Evolutionary conservation across 2,888 invertebrate genomes (phyloP).

Genomic region (Cenopis cana): DNA sequence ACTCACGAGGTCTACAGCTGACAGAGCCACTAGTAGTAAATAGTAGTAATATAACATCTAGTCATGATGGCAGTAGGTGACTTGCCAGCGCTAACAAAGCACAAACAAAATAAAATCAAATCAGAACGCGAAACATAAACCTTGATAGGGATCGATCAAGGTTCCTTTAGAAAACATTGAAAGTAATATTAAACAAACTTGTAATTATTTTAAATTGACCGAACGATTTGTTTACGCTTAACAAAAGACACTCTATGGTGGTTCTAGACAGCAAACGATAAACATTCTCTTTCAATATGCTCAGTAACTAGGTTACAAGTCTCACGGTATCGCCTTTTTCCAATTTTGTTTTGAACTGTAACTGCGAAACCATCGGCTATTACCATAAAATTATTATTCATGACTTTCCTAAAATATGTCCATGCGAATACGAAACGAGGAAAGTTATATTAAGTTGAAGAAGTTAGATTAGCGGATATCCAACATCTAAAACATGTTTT

Average conservation of each 20-base stretch:
- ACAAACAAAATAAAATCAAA: no score
- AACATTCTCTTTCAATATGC: neutral
- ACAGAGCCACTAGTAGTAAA: no score
- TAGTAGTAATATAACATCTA: no score
- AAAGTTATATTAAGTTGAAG: conserved; percentile 75
- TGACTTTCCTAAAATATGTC: conserved; percentile 67
- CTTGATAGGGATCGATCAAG: no score
- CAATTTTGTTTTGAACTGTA: conserved; percentile 52
- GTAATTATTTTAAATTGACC: no score
- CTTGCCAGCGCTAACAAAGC: no score
- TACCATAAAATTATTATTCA: conserved; percentile 64
- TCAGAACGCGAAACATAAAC: neutral
- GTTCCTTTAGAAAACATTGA: neutral
- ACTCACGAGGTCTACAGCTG: no score
- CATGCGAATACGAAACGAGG: conserved; percentile 68
- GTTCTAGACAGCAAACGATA: neutral
- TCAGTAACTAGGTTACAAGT: neutral
- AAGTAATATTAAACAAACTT: neutral
- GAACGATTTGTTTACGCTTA: neutral
- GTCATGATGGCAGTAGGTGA: no score
- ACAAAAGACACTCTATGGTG: neutral
- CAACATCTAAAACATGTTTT: conserved; percentile 59
- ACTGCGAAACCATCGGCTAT: conserved; percentile 48
- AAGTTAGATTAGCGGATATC: conserved; percentile 73
- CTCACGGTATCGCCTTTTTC: conserved; percentile 29